Evolutionary conservation across 2,797 vertebrate genomes (phyloP).

Genomic region (Danio tinwini): DNA sequence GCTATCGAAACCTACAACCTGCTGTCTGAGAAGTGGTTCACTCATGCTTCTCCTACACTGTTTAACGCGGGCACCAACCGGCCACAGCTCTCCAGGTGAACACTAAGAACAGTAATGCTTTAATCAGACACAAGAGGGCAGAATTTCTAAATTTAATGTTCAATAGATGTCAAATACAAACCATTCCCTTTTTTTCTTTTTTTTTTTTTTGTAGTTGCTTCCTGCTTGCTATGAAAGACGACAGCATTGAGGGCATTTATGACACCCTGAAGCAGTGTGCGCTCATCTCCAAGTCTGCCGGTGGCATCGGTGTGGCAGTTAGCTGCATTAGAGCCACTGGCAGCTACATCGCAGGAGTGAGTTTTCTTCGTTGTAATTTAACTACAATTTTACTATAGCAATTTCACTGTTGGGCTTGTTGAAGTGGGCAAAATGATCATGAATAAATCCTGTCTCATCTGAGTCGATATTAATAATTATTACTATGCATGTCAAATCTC

Average conservation of each 20-base stretch:
- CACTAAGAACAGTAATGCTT: neutral
- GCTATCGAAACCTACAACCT: conserved; percentile 98
- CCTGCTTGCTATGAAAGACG: conserved; percentile 95
- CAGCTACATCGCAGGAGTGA: conserved; percentile 96
- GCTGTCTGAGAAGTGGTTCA: conserved; percentile 97
- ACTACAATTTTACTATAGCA: too few species aligned
- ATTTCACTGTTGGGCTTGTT: too few species aligned
- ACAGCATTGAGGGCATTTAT: conserved; percentile 97
- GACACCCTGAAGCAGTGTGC: conserved; percentile 97
- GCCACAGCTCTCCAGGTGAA: conserved; percentile 93
- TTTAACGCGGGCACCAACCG: conserved; percentile 97
- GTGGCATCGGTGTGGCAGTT: conserved; percentile 94
- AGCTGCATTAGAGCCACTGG: conserved; percentile 96
- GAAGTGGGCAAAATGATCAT: too few species aligned
- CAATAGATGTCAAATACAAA: too few species aligned
- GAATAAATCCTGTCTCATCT: too few species aligned
- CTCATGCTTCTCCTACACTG: conserved; percentile 95
- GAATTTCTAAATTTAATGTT: neutral
- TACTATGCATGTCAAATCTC: too few species aligned
- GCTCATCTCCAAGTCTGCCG: conserved; percentile 96
- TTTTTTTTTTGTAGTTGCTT: conserved; percentile 83
- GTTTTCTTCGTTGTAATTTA: conserved; percentile 43
- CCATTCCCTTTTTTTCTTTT: neutral
- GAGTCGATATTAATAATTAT: too few species aligned
- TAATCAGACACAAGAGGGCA: conserved; percentile 40